phyloP scores from a whole-genome alignment of 2,113 vertebrate species.

The Maccullochella peelii region DNA sequence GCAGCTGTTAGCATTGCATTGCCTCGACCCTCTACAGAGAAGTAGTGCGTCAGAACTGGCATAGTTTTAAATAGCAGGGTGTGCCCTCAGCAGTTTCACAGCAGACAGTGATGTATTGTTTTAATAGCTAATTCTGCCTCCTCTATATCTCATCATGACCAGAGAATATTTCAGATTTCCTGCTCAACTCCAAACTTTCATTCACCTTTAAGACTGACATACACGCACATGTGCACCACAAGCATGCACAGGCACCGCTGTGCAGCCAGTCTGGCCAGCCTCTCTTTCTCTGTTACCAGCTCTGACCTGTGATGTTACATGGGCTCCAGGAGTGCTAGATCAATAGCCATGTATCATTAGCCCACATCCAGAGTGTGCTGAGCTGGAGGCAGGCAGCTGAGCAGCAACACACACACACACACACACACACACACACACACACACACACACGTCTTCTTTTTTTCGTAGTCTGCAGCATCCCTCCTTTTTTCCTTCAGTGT shows the following conservation, averaged over 20 bases:
- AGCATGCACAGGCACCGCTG: not conserved
- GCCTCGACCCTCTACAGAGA: not conserved
- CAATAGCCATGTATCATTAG: constrained; percentile 68
- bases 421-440: constrained; percentile 2
- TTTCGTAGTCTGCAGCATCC: constrained; percentile 30
- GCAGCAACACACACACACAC: constrained; percentile 9
- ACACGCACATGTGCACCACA: not conserved
- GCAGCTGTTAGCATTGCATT: not conserved
- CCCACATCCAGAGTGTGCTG: constrained; percentile 54
- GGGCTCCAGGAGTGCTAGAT: constrained; percentile 32
- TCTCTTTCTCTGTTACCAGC: constrained; percentile 20
- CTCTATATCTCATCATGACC: not conserved
- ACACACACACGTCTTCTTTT: constrained; percentile 21
- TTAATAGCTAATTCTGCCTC: constrained; percentile 1
- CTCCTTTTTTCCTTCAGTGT: constrained; percentile 31
- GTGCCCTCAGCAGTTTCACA: not conserved
- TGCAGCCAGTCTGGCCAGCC: not conserved
- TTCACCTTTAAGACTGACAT: not conserved
- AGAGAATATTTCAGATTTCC: not conserved
- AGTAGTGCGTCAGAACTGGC: not conserved
- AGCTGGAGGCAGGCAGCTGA: constrained; percentile 20
- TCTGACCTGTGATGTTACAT: constrained; percentile 44
- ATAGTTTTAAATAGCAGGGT: constrained; percentile 5
- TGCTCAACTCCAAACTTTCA: not conserved
- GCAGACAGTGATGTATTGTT: constrained; percentile 3